Evolutionary conservation across 2,888 invertebrate species (phyloP), one percentile per base, ranked within the genome.

Genomic region (Ceramica pisi): DNA sequence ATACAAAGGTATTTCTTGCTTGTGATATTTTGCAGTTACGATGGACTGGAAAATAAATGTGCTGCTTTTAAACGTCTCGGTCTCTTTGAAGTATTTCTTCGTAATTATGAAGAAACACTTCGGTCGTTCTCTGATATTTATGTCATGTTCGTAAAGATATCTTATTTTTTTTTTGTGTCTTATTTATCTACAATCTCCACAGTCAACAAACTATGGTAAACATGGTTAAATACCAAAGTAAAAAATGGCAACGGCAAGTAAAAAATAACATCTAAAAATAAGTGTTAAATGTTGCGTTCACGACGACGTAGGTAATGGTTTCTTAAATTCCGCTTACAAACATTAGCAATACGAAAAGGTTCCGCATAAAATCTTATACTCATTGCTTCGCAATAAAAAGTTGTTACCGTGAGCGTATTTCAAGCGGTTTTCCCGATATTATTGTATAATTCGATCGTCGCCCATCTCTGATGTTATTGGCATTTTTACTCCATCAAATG

Each of bases 291-390:
- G 67, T 78, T 56, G 62, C 70, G 66, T 75, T 59, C 57, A 71
- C 35, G 23, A 63, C 14, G 53, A n/a, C n/a, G n/a, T n/a, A n/a
- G n/a, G n/a, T 78, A 79, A 80, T 71, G 83, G 44, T 65, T 60
- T 69, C 65, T 79, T 67, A 71, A 82, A 80, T 56, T 75, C 35
- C 55, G 51, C 62, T 71, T 75, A 69, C 64, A 69, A 67, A 82
- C 68, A 82, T 75, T 71, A 68, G 65, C 63, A 63, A 63, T 46
- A 71, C 38, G 41, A 61, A 80, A 74, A 71, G 69, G 67, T 71
- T 66, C 35, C 57, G 60, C 66, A 60, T 78, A 72, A 78, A 78
- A 81, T 71, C 65, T 70, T 59, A 66, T 68, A 70, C 59, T 65
- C 62, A 78, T 71, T 67, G 62, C 53, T 60, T 67, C 5, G 51